A percentile compares a stretch with the other conserved stretches of the same genome.
Evolutionary conservation across 2,113 vertebrate species (phyloP).

Genomic region (Mormoops blainvillei): DNA sequence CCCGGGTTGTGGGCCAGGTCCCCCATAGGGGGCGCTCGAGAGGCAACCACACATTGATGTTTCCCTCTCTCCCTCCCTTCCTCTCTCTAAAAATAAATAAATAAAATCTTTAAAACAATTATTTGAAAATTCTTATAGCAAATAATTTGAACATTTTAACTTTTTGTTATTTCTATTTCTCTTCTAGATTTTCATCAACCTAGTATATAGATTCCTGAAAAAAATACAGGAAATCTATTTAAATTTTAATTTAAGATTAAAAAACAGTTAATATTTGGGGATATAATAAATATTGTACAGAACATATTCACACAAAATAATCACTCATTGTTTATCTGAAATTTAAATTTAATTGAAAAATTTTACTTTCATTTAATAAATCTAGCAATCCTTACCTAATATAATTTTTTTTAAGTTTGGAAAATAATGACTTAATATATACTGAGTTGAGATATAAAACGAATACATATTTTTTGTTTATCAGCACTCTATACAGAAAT

Average conservation of each 20-base stretch:
- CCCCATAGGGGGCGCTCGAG: too few species aligned
- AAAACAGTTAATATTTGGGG: neutral
- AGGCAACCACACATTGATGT: too few species aligned
- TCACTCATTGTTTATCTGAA: neutral
- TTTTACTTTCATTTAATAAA: neutral
- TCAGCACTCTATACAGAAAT: neutral
- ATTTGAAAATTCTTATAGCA: neutral
- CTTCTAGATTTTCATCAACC: neutral
- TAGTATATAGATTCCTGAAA: neutral
- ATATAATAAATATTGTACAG: neutral
- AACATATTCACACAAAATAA: neutral
- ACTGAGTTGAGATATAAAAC: neutral
- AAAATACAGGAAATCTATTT: neutral
- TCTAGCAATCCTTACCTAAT: neutral
- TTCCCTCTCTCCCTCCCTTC: too few species aligned
- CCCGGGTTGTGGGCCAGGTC: too few species aligned
- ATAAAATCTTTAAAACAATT: too few species aligned
- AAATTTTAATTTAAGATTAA: slow-evolving; percentile 11
- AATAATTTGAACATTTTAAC: neutral
- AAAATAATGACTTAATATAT: slow-evolving; percentile 8
- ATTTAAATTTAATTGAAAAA: neutral
- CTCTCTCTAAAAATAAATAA: too few species aligned
- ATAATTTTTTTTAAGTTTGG: neutral
- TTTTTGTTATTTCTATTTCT: neutral
- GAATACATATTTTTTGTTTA: neutral